Percentiles rank a stretch among this genome's conserved stretches.
Evolutionary conservation across 1,140 invertebrate genomes (phyloP).

Genomic region (Drepana arcuata): DNA sequence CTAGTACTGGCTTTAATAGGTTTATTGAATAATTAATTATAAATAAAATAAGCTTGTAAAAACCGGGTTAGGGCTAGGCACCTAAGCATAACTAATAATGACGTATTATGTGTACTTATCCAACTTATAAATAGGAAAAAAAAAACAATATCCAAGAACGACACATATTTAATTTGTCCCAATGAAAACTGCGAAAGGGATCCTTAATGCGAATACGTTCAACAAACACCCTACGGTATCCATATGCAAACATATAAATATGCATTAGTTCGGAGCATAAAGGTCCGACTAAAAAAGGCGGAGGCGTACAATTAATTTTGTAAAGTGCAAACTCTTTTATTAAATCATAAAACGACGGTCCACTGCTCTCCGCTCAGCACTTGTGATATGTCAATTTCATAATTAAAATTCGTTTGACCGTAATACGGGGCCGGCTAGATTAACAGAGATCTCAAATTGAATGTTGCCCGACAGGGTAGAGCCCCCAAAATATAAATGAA

Average conservation of each 20-base stretch:
- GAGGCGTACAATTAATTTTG: conserved; percentile 53
- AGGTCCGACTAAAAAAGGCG: conserved; percentile 40
- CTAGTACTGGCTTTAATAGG: too few species aligned
- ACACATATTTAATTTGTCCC: conserved; percentile 4
- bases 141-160: background rate
- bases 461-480: conserved; percentile 39
- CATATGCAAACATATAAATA: conserved; percentile 65
- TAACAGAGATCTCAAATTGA: conserved; percentile 53
- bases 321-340: conserved; percentile 62
- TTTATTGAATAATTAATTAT: too few species aligned
- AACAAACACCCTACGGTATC: conserved; percentile 34
- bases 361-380: conserved; percentile 17
- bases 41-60: too few species aligned
- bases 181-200: conserved; percentile 13
- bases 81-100: too few species aligned
- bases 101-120: too few species aligned
- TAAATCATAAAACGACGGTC: conserved; percentile 57
- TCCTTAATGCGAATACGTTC: conserved; percentile 32
- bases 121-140: too few species aligned
- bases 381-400: conserved; percentile 69
- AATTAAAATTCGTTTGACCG: conserved; percentile 70
- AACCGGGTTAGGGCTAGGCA: too few species aligned
- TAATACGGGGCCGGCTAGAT: conserved; percentile 41
- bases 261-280: conserved; percentile 55
- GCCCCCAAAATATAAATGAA: conserved; percentile 39